phyloP scores from a whole-genome alignment of 2,797 vertebrate genomes.

The Hephaestus fuliginosus region DNA sequence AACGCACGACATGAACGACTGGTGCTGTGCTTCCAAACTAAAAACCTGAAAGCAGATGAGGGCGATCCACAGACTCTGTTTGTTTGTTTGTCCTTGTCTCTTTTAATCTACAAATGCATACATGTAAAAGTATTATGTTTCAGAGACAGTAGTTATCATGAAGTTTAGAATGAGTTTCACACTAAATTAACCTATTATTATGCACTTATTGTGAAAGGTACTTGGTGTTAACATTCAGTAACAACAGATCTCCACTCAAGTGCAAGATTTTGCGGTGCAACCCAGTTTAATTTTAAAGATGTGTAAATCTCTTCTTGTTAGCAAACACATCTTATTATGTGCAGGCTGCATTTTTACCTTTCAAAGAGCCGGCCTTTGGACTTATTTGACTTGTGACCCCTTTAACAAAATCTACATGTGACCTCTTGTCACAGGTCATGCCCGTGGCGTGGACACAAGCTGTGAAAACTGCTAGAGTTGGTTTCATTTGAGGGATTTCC shows the following conservation, averaged over 20 bases:
- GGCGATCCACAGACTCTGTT: not conserved
- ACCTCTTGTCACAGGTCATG: not conserved
- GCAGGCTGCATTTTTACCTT: not conserved
- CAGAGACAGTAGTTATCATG: not conserved
- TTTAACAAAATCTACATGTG: not conserved
- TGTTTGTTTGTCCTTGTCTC: too few relatives aligned
- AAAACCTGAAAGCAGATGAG: not conserved
- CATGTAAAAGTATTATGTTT: not conserved
- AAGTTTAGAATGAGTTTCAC: not conserved
- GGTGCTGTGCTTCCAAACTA: not conserved
- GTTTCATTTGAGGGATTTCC: not conserved
- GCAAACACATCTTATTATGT: not conserved
- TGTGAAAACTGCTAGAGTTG: not conserved
- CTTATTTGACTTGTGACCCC: not conserved
- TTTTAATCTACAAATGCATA: not conserved
- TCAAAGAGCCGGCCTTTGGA: not conserved
- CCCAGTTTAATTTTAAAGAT: not conserved
- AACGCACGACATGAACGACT: constrained; percentile 3
- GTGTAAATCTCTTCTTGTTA: not conserved
- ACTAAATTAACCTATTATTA: not conserved
- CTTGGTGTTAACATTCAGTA: not conserved
- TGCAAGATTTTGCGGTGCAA: not conserved
- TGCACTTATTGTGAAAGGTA: not conserved
- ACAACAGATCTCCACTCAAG: not conserved
- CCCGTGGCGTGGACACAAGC: not conserved